These are phyloP conservation scores for Cremastinae sp. DNA, from an alignment of 2,888 invertebrate genomes.

Conservation along the genomic window DNA sequence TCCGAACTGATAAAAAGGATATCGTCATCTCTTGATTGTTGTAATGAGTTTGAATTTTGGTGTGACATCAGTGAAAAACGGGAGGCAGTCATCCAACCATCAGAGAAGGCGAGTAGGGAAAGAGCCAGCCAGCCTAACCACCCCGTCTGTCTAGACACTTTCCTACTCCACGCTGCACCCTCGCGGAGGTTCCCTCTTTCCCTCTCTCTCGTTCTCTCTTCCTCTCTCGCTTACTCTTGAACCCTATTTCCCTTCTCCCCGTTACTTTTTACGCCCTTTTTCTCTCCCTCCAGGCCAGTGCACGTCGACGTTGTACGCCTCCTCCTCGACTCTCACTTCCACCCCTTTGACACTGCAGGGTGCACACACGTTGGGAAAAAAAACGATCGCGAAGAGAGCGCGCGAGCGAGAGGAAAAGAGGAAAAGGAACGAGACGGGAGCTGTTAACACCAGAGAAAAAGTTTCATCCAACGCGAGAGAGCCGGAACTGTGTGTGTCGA, in stretches of 20 bases:
- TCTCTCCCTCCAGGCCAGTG: constrained; percentile 27
- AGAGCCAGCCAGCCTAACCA: constrained; percentile 72
- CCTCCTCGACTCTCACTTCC: constrained; percentile 67
- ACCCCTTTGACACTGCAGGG: constrained; percentile 70
- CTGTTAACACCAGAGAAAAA: constrained; percentile 6
- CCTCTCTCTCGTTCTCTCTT: constrained; percentile 54
- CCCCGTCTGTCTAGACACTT: constrained; percentile 78
- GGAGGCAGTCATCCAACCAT: constrained; percentile 66
- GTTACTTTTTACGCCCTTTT: constrained; percentile 46
- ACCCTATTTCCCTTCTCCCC: constrained; percentile 42
- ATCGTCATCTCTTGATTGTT: neutral
- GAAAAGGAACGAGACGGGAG: neutral
- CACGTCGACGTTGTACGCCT: constrained; percentile 18
- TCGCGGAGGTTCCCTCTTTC: constrained; percentile 67
- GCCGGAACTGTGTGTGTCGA: no score
- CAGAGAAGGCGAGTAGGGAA: constrained; percentile 57
- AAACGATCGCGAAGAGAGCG: no score
- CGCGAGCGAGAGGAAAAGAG: constrained; percentile 14
- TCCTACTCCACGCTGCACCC: constrained; percentile 77
- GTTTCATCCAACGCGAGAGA: neutral
- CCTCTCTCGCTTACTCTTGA: constrained; percentile 26
- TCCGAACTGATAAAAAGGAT: neutral
- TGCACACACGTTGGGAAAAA: constrained; percentile 6
- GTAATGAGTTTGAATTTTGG: neutral
- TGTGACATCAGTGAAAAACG: constrained; percentile 60